Evolutionary conservation across 2,113 vertebrate species (phyloP).

Genomic region (Hassar affinis): DNA sequence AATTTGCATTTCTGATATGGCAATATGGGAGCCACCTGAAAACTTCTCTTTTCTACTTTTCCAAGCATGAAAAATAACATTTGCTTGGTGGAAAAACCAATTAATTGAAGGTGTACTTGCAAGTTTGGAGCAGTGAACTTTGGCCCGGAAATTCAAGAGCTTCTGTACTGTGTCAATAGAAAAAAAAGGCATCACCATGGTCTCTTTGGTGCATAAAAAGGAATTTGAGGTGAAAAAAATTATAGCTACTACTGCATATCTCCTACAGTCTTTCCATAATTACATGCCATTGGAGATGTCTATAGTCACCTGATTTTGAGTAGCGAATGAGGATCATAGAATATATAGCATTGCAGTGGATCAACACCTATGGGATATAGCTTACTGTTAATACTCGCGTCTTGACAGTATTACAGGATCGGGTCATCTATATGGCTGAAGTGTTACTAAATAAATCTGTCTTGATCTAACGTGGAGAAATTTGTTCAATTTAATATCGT

Average conservation of each 20-base stretch:
- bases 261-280: background rate
- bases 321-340: background rate
- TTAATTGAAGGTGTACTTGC: background rate
- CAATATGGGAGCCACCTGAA: background rate
- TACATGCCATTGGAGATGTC: background rate
- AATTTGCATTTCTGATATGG: background rate
- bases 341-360: background rate
- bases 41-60: background rate
- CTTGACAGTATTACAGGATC: background rate
- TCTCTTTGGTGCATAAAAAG: background rate
- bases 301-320: background rate
- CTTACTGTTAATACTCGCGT: background rate
- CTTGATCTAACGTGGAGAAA: background rate
- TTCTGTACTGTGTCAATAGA: background rate
- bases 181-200: background rate
- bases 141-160: background rate
- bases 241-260: too few relatives aligned
- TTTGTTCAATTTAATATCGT: background rate
- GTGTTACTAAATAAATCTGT: background rate
- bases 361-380: background rate
- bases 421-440: background rate
- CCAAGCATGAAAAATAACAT: background rate
- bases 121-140: background rate
- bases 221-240: too few relatives aligned
- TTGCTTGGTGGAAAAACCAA: background rate